Evolutionary conservation across 2,113 vertebrate genomes (phyloP).

Genomic region (Setophaga kirtlandii): DNA sequence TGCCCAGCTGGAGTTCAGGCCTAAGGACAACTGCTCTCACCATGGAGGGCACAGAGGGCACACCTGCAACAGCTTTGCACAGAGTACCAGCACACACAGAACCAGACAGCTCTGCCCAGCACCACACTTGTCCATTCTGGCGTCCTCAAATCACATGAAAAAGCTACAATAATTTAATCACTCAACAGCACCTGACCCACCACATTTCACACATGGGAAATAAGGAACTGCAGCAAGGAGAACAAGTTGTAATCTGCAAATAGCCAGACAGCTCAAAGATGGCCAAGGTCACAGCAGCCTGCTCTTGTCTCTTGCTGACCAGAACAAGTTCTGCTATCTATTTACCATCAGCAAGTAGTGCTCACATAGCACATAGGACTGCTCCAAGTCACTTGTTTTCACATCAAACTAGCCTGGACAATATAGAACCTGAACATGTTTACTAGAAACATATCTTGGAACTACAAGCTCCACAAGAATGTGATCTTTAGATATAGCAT

Average conservation of each 20-base stretch:
- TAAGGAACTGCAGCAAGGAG: not conserved
- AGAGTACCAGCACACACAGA: not conserved
- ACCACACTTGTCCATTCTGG: not conserved
- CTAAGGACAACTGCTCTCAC: not conserved
- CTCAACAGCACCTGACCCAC: constrained; percentile 26
- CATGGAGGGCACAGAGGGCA: too few relatives aligned
- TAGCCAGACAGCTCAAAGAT: not conserved
- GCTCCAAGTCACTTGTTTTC: not conserved
- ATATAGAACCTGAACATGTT: not conserved
- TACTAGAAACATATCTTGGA: constrained; percentile 26
- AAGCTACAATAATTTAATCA: not conserved
- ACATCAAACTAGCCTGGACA: constrained; percentile 42
- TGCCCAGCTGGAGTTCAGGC: not conserved
- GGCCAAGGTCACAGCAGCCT: constrained; percentile 47
- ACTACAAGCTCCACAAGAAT: not conserved
- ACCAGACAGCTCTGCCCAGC: not conserved
- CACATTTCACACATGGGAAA: not conserved
- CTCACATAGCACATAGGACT: not conserved
- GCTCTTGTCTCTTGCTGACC: not conserved
- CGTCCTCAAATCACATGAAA: not conserved
- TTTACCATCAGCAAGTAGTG: constrained; percentile 23
- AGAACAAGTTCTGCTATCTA: constrained; percentile 32
- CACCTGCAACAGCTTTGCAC: not conserved
- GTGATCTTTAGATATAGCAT: not conserved
- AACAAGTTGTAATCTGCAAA: not conserved